Base-by-base conservation (phyloP, 2,113 vertebrate genomes). In the Mixornis gularis region DNA sequence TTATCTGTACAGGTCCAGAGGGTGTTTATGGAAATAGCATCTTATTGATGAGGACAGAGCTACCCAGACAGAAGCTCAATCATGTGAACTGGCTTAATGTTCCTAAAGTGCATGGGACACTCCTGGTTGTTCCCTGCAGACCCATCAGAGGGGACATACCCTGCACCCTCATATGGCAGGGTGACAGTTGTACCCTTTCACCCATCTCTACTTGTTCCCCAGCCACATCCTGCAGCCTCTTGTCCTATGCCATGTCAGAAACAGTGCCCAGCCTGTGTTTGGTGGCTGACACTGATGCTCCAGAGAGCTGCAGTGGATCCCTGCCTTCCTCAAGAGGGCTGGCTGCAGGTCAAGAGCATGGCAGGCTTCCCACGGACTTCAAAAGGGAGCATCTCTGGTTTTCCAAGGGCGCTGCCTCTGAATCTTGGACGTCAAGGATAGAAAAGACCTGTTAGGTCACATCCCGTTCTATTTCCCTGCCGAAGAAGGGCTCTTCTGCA, bases 381-480 rank as follows among this genome's bases (percentile, higher is more conserved):
- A 90, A 93, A 93, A 95, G 65, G 41, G 74, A 91, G 63, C 80
- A 92, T 89, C 93, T 70, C 58, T 41, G 73, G 58, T 44, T 71
- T 91, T 94, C 78, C 59, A 46, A 81, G 73, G 89, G 83, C 49
- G 0, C 92, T 79, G 77, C 62, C 84, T 89, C 80, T 55, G 46
- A 76, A 34, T 87, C 2, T 1, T 38, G 29, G 84, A 84, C 20
- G 12, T 94, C 94, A 79, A 72, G 68, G 73, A 66, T 92, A 78
- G 84, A 92, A 51, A 17, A 73, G 91, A 87, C 88, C 36, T 65
- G 32, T 82, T 90, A 76, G 26, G 78, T 94, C 91, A 92, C 77
- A 93, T 92, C 89, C 92, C 2, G 5, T 82, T 70, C 80, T 62
- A 4, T 59, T 64, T 87, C 81, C 86, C 89, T 94, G 89, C 77